Percentiles rank a stretch among this genome's conserved stretches.
Conservation (phyloP, 1,140 invertebrate species). For the Temnothorax curvispinosus region DNA sequence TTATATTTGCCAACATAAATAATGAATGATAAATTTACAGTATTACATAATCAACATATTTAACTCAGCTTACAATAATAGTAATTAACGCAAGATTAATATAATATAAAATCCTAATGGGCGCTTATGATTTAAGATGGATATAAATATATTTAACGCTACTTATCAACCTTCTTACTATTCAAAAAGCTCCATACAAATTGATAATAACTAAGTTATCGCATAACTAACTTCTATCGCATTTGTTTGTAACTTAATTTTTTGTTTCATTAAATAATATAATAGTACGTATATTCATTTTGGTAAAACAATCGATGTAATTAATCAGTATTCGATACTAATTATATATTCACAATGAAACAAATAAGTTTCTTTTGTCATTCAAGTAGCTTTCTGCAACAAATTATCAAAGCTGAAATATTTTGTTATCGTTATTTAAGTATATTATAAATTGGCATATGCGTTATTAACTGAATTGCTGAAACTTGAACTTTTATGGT, state of each 20-base stretch:
- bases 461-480: not conserved
- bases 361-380: not conserved
- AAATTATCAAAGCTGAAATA: not conserved
- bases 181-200: not conserved
- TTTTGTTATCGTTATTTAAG: constrained; percentile 4
- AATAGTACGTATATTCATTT: not conserved
- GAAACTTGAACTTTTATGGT: not conserved
- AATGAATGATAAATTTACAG: not conserved
- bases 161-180: not conserved
- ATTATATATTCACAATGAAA: not conserved
- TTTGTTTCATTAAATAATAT: not conserved
- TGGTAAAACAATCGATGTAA: not conserved
- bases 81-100: not conserved
- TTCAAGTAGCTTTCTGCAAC: not conserved
- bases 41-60: not conserved
- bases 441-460: not conserved
- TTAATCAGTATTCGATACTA: not conserved
- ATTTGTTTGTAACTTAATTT: not conserved
- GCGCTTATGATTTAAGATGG: not conserved
- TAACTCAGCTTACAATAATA: not conserved
- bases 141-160: not conserved
- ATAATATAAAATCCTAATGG: not conserved
- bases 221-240: not conserved
- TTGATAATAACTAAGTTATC: not conserved
- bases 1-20: not conserved